Conservation (phyloP, 2,888 invertebrate species). For the Drosophila monieri region DNA sequence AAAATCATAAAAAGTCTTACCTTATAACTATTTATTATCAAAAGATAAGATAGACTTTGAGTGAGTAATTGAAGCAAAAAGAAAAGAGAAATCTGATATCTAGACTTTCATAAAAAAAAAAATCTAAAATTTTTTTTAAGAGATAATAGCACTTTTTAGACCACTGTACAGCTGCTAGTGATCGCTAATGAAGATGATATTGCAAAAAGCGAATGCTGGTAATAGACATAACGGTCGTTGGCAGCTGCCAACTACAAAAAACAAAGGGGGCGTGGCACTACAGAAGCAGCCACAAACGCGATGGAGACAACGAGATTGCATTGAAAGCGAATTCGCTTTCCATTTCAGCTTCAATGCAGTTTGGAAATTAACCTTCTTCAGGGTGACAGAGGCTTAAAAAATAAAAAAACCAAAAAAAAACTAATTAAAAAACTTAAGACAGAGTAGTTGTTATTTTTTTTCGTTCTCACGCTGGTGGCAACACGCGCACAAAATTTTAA, state of each 20-base stretch:
- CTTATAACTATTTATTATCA: not conserved
- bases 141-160: constrained; percentile 5
- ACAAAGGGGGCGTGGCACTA: constrained; percentile 61
- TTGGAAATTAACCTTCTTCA: constrained; percentile 36
- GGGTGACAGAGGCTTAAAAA: constrained; percentile 44
- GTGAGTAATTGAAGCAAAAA: not conserved
- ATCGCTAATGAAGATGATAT: constrained; percentile 74
- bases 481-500: constrained; percentile 75
- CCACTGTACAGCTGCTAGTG: constrained; percentile 20
- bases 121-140: not conserved
- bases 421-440: constrained; percentile 29
- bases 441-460: constrained; percentile 29
- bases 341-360: constrained; percentile 53
- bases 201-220: constrained; percentile 56
- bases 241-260: constrained; percentile 26
- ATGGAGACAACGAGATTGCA: constrained; percentile 34
- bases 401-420: constrained; percentile 21
- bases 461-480: constrained; percentile 66
- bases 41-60: not conserved
- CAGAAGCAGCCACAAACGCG: constrained; percentile 10
- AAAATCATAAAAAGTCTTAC: not conserved
- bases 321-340: constrained; percentile 68
- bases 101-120: no score
- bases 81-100: not conserved
- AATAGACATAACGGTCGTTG: constrained; percentile 58